These are phyloP conservation scores for Chionodraco myersi DNA, from an alignment of 2,113 vertebrate species.

Conservation along the genomic window DNA sequence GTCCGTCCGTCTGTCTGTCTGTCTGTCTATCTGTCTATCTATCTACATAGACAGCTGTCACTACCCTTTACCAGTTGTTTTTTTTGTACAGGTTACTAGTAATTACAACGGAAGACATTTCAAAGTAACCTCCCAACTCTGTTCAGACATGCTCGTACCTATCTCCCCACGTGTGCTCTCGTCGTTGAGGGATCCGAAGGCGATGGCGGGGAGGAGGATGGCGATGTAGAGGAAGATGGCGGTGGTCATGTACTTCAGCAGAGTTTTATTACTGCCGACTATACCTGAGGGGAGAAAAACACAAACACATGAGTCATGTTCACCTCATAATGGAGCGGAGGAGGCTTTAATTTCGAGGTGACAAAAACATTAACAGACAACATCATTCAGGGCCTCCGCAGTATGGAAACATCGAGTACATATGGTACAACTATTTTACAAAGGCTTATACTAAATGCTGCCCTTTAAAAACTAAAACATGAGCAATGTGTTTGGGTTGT, in stretches of 20 bases:
- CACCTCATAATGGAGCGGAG: conserved; percentile 56
- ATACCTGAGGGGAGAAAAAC: conserved; percentile 85
- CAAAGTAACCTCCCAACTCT: too few relatives aligned
- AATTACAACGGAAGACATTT: too few relatives aligned
- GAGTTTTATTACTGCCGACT: conserved; percentile 93
- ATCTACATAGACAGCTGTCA: too few relatives aligned
- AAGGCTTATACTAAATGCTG: neutral
- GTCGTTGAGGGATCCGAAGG: conserved; percentile 97
- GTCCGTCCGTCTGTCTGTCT: fast-evolving
- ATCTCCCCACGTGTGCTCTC: conserved; percentile 96
- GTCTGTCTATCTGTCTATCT: too few relatives aligned
- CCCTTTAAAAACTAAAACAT: conserved; percentile 11
- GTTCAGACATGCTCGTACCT: conserved; percentile 79
- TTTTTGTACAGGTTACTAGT: too few relatives aligned
- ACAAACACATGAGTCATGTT: conserved; percentile 67
- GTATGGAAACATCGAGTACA: neutral
- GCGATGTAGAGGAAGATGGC: conserved; percentile 98
- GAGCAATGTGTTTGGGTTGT: conserved; percentile 18
- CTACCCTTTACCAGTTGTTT: too few relatives aligned
- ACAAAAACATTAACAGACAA: conserved; percentile 51
- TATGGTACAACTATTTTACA: conserved; percentile 16
- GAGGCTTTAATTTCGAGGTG: conserved; percentile 57
- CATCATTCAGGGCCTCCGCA: conserved; percentile 39
- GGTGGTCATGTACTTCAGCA: conserved; percentile 97
- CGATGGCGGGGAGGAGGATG: conserved; percentile 97